Evolutionary conservation across 2,797 vertebrate species (phyloP).

Genomic region (Gallinago stenura): DNA sequence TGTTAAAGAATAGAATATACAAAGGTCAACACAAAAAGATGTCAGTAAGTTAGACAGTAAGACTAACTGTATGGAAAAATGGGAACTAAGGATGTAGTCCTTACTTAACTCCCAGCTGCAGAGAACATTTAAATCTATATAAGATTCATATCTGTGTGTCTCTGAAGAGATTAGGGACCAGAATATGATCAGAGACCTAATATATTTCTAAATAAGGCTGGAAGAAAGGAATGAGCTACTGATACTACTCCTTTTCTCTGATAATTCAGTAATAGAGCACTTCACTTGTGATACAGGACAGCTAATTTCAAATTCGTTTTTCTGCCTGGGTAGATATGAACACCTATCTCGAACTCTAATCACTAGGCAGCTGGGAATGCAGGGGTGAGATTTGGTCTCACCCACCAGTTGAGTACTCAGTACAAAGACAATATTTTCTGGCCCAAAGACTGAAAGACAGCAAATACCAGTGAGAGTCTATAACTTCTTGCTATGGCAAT

Average conservation of each 20-base stretch:
- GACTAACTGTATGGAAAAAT: not conserved
- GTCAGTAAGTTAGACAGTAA: not conserved
- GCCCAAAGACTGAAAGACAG: not conserved
- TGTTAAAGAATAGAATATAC: not conserved
- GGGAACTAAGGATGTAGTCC: not conserved
- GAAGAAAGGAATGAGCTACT: not conserved
- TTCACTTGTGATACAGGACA: not conserved
- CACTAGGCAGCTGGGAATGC: not conserved
- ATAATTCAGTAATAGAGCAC: conserved; percentile 27
- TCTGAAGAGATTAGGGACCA: not conserved
- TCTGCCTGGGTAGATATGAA: not conserved
- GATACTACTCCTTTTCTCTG: not conserved
- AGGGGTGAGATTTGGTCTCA: not conserved
- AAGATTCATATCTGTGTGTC: not conserved
- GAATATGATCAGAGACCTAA: not conserved
- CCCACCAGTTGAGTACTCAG: not conserved
- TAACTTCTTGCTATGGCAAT: not conserved
- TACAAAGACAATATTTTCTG: not conserved
- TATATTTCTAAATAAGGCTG: not conserved
- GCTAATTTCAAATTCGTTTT: not conserved
- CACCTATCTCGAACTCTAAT: not conserved
- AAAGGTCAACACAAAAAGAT: not conserved
- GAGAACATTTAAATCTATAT: not conserved
- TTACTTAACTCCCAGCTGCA: not conserved
- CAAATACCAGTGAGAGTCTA: not conserved